These are phyloP conservation scores for Troilus luridus DNA, from an alignment of 2,888 invertebrate genomes.

Conservation along the genomic window DNA sequence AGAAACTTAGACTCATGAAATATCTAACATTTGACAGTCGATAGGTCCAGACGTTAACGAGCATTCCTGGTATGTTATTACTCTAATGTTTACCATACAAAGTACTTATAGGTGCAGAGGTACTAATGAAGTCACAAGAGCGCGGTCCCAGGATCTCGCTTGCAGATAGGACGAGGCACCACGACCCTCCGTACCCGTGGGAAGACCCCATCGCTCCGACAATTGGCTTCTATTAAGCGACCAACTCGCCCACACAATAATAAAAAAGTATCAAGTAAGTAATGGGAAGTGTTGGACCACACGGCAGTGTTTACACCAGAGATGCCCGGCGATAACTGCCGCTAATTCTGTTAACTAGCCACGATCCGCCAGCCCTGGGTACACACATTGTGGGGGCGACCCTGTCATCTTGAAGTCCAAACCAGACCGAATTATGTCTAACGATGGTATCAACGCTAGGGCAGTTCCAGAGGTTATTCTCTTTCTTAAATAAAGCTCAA, in stretches of 20 bases:
- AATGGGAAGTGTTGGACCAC: neutral
- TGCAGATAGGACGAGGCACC: neutral
- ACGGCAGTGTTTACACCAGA: slow-evolving; percentile 21
- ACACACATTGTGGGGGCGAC: neutral
- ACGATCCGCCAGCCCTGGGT: neutral
- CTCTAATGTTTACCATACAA: neutral
- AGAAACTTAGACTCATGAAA: too few relatives aligned
- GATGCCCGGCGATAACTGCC: neutral
- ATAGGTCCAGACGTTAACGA: too few relatives aligned
- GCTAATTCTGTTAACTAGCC: slow-evolving; percentile 7
- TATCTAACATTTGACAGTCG: too few relatives aligned
- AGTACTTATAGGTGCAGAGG: neutral
- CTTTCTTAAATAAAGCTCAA: neutral
- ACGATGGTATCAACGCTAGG: neutral
- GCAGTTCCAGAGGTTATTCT: neutral
- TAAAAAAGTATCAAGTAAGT: slow-evolving; percentile 2
- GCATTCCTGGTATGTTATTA: neutral
- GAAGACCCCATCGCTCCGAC: neutral
- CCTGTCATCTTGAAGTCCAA: neutral
- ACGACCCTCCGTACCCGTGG: neutral
- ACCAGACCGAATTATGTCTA: neutral
- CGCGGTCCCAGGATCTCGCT: neutral
- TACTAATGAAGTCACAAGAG: neutral
- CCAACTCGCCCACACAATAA: slow-evolving; percentile 11
- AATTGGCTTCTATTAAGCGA: slow-evolving; percentile 6